phyloP scores from a whole-genome alignment of 1,140 invertebrate genomes.

The Drosophila rufa region DNA sequence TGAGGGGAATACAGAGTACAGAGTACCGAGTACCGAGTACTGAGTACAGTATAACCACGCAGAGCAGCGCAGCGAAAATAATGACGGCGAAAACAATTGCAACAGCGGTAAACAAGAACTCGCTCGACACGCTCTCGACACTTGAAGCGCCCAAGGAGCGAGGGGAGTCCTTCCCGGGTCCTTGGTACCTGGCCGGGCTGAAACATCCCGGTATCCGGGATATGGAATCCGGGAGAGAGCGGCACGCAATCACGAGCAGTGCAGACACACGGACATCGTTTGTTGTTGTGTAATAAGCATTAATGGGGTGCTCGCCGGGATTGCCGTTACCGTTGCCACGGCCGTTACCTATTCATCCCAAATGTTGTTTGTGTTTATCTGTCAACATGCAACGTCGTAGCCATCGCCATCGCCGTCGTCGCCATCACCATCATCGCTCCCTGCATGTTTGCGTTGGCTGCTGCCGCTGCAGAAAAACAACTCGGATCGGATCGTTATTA shows the following conservation, averaged over 20 bases:
- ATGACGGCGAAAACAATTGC: conserved; percentile 80
- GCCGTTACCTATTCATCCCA: conserved; percentile 67
- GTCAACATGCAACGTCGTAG: conserved; percentile 76
- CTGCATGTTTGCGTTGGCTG: conserved; percentile 39
- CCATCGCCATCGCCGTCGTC: conserved; percentile 50
- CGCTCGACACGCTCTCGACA: conserved; percentile 75
- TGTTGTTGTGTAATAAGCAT: conserved; percentile 78
- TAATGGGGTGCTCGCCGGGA: conserved; percentile 66
- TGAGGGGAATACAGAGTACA: conserved; percentile 5
- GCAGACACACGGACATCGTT: conserved; percentile 20
- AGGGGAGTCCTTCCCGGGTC: conserved; percentile 14
- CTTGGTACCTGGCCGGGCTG: conserved; percentile 25
- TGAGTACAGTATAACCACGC: conserved; percentile 9
- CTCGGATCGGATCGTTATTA: conserved; percentile 32
- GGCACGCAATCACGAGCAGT: conserved; percentile 72
- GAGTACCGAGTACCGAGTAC: too few relatives aligned
- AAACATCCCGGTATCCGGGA: conserved; percentile 21
- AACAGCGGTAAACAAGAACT: conserved; percentile 80
- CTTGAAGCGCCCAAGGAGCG: conserved; percentile 50
- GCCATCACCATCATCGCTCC: conserved; percentile 34
- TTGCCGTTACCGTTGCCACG: conserved; percentile 43
- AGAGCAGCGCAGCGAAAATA: conserved; percentile 68
- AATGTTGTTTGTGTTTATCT: conserved; percentile 81
- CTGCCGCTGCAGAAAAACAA: conserved; percentile 29
- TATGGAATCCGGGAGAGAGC: conserved; percentile 29